Evolutionary conservation across 2,888 invertebrate species (phyloP).

Genomic region (Taphrorychus bicolor): DNA sequence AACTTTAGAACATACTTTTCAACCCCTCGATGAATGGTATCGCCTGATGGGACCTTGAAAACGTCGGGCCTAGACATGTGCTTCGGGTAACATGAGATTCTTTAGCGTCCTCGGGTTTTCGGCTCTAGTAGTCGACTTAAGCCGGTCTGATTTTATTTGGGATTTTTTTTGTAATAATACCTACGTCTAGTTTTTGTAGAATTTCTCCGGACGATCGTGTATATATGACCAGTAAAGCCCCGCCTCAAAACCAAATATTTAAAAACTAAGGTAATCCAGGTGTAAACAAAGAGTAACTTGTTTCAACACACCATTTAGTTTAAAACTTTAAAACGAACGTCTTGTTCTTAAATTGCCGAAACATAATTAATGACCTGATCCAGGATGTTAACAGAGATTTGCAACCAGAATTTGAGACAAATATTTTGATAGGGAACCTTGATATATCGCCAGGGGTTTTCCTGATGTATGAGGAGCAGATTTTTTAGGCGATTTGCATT

Average conservation of each 20-base stretch:
- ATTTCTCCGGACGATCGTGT: too few species aligned
- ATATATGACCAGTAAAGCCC: neutral
- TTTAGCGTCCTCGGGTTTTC: neutral
- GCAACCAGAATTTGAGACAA: neutral
- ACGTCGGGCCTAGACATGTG: slow-evolving; percentile 8
- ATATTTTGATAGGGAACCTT: neutral
- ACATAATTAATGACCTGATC: neutral
- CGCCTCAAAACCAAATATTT: neutral
- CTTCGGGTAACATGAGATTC: slow-evolving; percentile 7
- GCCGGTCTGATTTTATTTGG: neutral
- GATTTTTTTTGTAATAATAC: neutral
- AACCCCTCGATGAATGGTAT: slow-evolving; percentile 33
- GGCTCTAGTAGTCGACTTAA: slow-evolving; percentile 20
- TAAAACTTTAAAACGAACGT: neutral
- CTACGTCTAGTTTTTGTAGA: too few species aligned
- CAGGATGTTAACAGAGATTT: neutral
- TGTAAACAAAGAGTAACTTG: neutral
- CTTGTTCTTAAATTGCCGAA: neutral
- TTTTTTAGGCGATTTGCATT: too few species aligned
- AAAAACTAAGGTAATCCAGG: neutral
- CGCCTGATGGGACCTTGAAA: slow-evolving; percentile 19
- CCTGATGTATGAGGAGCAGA: too few species aligned
- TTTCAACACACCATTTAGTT: neutral
- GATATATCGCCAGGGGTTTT: neutral
- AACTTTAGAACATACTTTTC: slow-evolving; percentile 44